These are phyloP conservation scores for Cephus runcator DNA, from an alignment of 2,888 invertebrate genomes.

Conservation along the genomic window DNA sequence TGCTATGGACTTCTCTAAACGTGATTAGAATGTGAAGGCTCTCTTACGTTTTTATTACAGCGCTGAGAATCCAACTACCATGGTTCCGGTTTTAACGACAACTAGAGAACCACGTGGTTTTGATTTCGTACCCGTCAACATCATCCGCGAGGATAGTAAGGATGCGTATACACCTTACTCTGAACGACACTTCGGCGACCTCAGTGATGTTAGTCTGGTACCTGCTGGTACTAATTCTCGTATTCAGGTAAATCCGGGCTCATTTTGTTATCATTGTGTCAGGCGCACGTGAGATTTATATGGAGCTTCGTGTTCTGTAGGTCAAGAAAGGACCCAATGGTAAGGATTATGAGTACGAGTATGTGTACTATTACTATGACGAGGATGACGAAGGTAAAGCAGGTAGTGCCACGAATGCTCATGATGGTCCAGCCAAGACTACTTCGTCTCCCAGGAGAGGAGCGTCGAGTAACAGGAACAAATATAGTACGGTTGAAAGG, in stretches of 20 bases:
- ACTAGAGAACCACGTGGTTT: conserved; percentile 50
- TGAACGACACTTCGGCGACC: conserved; percentile 55
- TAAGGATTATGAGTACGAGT: conserved; percentile 91
- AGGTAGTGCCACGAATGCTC: conserved; percentile 66
- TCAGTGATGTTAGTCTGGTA: conserved; percentile 58
- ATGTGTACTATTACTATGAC: conserved; percentile 90
- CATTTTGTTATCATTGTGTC: neutral
- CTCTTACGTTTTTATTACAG: conserved; percentile 31
- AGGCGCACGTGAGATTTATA: neutral
- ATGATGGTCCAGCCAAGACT: conserved; percentile 72
- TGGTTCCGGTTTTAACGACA: conserved; percentile 59
- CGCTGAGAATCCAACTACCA: conserved; percentile 58
- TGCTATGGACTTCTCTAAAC: neutral
- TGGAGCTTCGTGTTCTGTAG: conserved; percentile 73
- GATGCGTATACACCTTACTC: conserved; percentile 45
- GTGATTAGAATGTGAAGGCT: neutral
- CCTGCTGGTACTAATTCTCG: conserved; percentile 60
- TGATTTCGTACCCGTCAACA: conserved; percentile 61
- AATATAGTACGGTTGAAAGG: conserved; percentile 71
- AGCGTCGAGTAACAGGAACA: conserved; percentile 68
- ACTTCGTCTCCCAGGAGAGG: conserved; percentile 39
- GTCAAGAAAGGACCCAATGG: conserved; percentile 91
- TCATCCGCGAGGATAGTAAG: conserved; percentile 59
- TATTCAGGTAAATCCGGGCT: conserved; percentile 48
- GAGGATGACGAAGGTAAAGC: conserved; percentile 74